Percentiles rank a stretch among this genome's conserved stretches.
Conservation (phyloP, 2,888 invertebrate genomes). For the Drosophila crucigera region DNA sequence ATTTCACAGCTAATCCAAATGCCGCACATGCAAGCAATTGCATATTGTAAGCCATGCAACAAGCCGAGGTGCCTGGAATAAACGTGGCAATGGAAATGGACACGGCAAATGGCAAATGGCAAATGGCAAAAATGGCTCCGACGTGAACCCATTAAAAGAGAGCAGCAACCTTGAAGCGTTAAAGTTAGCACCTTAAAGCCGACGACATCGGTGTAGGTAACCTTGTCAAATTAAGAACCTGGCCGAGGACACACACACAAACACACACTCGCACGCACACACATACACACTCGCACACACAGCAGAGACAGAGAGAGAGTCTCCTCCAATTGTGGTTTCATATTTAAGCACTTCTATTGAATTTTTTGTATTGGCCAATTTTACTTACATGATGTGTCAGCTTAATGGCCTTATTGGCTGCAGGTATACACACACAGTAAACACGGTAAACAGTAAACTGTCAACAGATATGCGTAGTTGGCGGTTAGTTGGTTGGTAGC, state of each 20-base stretch:
- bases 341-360: slow-evolving; percentile 15
- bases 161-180: slow-evolving; percentile 67
- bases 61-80: slow-evolving; percentile 25
- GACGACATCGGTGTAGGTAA: slow-evolving; percentile 20
- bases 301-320: not conserved
- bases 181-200: slow-evolving; percentile 56
- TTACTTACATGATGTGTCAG: slow-evolving; percentile 48
- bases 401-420: slow-evolving; percentile 2
- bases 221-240: slow-evolving; percentile 46
- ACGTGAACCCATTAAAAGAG: slow-evolving; percentile 53
- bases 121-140: slow-evolving; percentile 31
- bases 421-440: not conserved
- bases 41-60: slow-evolving; percentile 31
- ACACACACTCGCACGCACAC: not conserved
- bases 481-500: not conserved
- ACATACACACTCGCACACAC: not conserved
- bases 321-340: slow-evolving; percentile 10
- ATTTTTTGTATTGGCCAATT: not conserved
- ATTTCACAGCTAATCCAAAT: slow-evolving; percentile 27
- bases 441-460: not conserved
- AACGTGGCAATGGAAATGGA: slow-evolving; percentile 44
- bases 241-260: slow-evolving; percentile 14
- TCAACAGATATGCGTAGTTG: slow-evolving; percentile 4
- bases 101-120: slow-evolving; percentile 33
- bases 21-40: slow-evolving; percentile 34